Evolutionary conservation across 2,888 invertebrate genomes (phyloP).

Genomic region (Halictus quadricinctus): DNA sequence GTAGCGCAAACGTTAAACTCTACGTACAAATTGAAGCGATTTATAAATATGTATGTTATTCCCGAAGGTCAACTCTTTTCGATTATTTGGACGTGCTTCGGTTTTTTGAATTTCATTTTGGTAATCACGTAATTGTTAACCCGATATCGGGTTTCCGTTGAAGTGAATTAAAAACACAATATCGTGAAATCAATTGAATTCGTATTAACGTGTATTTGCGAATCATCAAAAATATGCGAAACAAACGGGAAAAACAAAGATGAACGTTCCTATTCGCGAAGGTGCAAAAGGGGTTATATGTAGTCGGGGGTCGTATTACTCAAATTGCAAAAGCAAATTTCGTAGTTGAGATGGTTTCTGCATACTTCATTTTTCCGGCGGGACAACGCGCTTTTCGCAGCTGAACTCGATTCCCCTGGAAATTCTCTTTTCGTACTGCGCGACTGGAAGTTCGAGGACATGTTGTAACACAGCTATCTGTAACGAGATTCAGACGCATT

Average conservation of each 20-base stretch:
- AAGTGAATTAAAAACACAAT: not conserved
- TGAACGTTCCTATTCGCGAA: not conserved
- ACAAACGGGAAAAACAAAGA: not conserved
- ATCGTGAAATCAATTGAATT: not conserved
- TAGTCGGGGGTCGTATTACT: not conserved
- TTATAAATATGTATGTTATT: not conserved
- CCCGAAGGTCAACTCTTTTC: not conserved
- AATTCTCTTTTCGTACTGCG: slow-evolving; percentile 2
- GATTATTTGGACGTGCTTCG: not conserved
- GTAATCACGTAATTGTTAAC: not conserved
- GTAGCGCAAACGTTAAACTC: not conserved
- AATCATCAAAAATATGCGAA: not conserved
- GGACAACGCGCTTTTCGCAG: not conserved
- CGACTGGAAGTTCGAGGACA: slow-evolving; percentile 16
- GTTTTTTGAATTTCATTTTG: not conserved
- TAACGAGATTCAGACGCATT: slow-evolving; percentile 33
- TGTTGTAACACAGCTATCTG: slow-evolving; percentile 3
- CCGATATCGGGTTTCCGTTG: not conserved
- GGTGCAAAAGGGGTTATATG: not conserved
- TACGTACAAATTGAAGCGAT: not conserved
- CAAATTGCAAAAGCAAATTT: not conserved
- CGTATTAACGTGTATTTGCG: not conserved
- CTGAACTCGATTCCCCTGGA: not conserved
- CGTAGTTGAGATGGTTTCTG: not conserved
- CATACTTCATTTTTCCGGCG: not conserved